Evolutionary conservation across 2,888 invertebrate species (phyloP).

Genomic region (Polymixis flavicincta): DNA sequence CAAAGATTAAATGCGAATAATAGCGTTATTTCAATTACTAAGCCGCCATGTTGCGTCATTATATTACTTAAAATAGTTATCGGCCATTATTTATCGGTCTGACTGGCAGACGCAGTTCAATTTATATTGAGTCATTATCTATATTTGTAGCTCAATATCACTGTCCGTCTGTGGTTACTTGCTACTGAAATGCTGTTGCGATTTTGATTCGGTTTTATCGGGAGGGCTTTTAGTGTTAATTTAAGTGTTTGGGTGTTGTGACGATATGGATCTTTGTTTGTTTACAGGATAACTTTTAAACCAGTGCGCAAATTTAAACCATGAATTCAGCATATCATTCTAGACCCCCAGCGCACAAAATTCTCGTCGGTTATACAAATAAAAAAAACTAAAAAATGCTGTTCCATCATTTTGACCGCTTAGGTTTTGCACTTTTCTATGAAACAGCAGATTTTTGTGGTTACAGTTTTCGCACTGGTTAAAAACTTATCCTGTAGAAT

Average conservation of each 20-base stretch:
- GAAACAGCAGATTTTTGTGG: no score
- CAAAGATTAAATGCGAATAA: conserved; percentile 27
- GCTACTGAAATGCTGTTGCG: conserved; percentile 40
- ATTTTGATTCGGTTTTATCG: conserved; percentile 49
- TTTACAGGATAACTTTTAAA: no score
- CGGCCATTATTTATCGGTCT: conserved; percentile 48
- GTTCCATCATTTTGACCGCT: no score
- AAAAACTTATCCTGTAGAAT: no score
- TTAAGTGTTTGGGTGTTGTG: background rate
- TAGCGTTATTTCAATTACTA: conserved; percentile 50
- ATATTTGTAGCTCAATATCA: conserved; percentile 49
- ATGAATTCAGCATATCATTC: no score
- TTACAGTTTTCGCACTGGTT: no score
- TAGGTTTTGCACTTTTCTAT: no score
- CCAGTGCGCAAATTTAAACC: no score
- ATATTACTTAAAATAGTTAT: conserved; percentile 59
- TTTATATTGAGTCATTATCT: conserved; percentile 58
- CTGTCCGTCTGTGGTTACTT: conserved; percentile 48
- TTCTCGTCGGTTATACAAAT: no score
- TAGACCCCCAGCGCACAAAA: no score
- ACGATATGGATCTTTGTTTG: conserved; percentile 10
- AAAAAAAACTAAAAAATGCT: no score
- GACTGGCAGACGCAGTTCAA: conserved; percentile 45
- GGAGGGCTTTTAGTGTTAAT: conserved; percentile 2
- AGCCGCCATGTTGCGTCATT: conserved; percentile 43